Conservation (phyloP, 2,113 vertebrate genomes). For the Phyllopteryx taeniolatus region DNA sequence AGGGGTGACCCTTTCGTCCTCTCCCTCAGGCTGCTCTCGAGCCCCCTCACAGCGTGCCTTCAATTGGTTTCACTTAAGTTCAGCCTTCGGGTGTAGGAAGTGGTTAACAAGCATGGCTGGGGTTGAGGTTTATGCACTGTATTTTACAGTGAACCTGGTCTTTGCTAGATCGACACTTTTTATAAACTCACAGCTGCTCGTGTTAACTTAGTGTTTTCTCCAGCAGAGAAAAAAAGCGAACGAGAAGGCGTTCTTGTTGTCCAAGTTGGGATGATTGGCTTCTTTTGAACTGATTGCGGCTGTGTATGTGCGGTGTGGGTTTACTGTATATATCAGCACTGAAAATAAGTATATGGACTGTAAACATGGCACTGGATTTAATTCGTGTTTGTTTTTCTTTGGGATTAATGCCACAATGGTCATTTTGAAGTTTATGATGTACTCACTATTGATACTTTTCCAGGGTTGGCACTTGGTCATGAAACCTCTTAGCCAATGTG, state of each 20-base stretch:
- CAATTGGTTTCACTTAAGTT: slow-evolving; percentile 42
- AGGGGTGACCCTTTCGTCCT: slow-evolving; percentile 42
- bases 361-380: neutral
- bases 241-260: slow-evolving; percentile 1
- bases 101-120: slow-evolving; percentile 32
- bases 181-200: slow-evolving; percentile 7
- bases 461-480: too few species aligned
- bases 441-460: too few species aligned
- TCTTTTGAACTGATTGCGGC: neutral
- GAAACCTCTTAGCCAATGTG: too few species aligned
- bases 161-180: slow-evolving; percentile 9
- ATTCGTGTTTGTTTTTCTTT: neutral
- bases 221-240: slow-evolving; percentile 8
- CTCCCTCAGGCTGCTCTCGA: slow-evolving; percentile 22
- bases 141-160: slow-evolving; percentile 18
- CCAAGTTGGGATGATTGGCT: neutral
- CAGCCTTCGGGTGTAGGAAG: slow-evolving; percentile 45
- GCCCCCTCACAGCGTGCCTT: slow-evolving; percentile 27
- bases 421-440: too few species aligned
- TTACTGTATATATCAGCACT: neutral
- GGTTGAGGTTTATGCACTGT: slow-evolving; percentile 21
- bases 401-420: neutral
- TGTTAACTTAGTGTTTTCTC: slow-evolving; percentile 4
- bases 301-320: neutral
- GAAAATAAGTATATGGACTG: neutral